These are phyloP conservation scores for Diarsia rubi DNA, from an alignment of 2,888 invertebrate genomes.

Conservation along the genomic window DNA sequence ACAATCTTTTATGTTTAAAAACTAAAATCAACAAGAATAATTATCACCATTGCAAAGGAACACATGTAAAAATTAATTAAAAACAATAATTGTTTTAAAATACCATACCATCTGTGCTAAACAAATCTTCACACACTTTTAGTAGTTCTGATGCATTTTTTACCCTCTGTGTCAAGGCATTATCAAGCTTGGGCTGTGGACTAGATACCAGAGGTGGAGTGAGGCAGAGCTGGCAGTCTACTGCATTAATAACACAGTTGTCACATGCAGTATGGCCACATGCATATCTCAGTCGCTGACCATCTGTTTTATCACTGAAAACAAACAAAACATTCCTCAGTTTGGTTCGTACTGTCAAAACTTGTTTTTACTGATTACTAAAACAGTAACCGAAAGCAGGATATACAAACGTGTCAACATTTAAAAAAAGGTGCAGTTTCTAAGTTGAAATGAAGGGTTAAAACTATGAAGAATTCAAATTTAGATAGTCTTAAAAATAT, in stretches of 20 bases:
- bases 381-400: not conserved
- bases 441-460: not conserved
- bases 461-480: not conserved
- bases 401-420: not conserved
- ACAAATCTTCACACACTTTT: slow-evolving; percentile 76
- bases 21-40: slow-evolving; percentile 74
- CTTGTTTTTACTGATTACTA: not conserved
- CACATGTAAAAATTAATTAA: not conserved
- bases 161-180: slow-evolving; percentile 71
- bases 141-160: slow-evolving; percentile 75
- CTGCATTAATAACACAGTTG: slow-evolving; percentile 73
- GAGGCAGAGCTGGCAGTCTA: slow-evolving; percentile 77
- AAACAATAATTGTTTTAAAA: slow-evolving; percentile 2
- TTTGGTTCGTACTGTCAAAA: not conserved
- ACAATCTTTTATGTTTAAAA: slow-evolving; percentile 76
- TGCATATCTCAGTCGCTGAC: slow-evolving; percentile 74
- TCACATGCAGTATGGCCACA: slow-evolving; percentile 84
- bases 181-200: slow-evolving; percentile 68
- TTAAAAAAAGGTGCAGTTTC: not conserved
- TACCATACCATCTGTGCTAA: slow-evolving; percentile 80
- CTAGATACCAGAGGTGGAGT: slow-evolving; percentile 67
- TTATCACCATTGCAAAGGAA: not conserved
- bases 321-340: slow-evolving; percentile 28
- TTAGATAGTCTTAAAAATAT: not conserved
- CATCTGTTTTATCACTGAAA: slow-evolving; percentile 79